Percentiles rank a stretch among this genome's conserved stretches.
phyloP scores from a whole-genome alignment of 2,797 vertebrate genomes.

The Scyliorhinus canicula region DNA sequence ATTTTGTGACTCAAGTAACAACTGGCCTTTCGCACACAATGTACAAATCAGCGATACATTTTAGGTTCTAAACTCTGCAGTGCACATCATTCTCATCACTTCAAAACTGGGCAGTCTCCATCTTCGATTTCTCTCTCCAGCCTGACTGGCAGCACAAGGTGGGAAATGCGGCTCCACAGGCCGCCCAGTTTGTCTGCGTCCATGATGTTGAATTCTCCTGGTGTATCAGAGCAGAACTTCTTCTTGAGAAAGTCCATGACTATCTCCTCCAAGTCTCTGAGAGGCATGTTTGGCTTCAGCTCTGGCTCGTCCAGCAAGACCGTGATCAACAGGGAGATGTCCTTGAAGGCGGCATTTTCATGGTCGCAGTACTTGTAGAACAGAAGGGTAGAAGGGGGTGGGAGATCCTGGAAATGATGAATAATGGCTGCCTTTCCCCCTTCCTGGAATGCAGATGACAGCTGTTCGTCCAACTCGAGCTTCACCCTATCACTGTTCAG shows the following conservation, averaged over 20 bases:
- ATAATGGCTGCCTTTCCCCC: constrained; percentile 67
- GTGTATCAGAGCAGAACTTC: constrained; percentile 55
- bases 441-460: constrained; percentile 65
- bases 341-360: constrained; percentile 76
- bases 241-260: constrained; percentile 69
- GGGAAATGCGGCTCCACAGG: constrained; percentile 89
- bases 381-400: constrained; percentile 77
- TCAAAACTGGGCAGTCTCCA: constrained; percentile 54
- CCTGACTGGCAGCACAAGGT: constrained; percentile 75
- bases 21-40: background rate
- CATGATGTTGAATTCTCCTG: constrained; percentile 62
- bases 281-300: constrained; percentile 47
- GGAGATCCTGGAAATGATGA: constrained; percentile 76
- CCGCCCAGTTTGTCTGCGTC: constrained; percentile 76
- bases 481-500: constrained; percentile 70
- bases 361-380: constrained; percentile 97
- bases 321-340: constrained; percentile 73
- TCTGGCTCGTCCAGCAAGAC: constrained; percentile 69
- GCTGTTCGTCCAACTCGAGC: constrained; percentile 64
- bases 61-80: background rate
- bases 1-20: background rate
- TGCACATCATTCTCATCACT: background rate
- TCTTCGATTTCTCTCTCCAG: constrained; percentile 61
- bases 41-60: background rate
- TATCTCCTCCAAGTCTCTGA: constrained; percentile 69